Evolutionary conservation across 2,113 vertebrate genomes (phyloP), one percentile per base, ranked within the genome.

Genomic region (Phocoena phocoena): DNA sequence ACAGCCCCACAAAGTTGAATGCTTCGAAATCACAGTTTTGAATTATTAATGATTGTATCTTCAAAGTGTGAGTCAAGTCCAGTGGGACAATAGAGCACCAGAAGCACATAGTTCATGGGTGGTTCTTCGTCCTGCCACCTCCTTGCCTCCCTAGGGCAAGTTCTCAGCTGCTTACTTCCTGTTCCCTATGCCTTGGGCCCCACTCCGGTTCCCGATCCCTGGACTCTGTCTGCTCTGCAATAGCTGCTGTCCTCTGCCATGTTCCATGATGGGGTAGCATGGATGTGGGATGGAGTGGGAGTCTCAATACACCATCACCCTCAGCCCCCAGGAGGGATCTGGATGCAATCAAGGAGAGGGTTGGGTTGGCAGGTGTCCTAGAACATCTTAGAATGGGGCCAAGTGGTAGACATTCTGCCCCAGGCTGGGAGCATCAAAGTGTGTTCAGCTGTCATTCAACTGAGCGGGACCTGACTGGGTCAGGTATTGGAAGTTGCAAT

Each of bases 231-330:
- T 53, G 23, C 18, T n/a, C 4, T 20, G 14, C 44, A 44, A 14
- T 3, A 44, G 21, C 2, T 33, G 1, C 12, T 53, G 50, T 33
- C 26, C 17, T 36, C 53, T 68, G 25, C 4, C n/a, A 17, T 15
- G 7, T 55, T 53, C 62, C 5, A 8, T 33, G 47, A 7, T 50
- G 11, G 41, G 10, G 15, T 33, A 73, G 1, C 31, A 31, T 71
- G 17, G 15, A n/a, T 2, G 10, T 21, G 23, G 25, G 17, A 6
- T 12, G 3, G 33, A 33, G 15, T 20, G 8, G 5, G 13, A 5
- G 44, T n/a, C 20, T 11, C 7, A 50, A 23, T 58, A 18, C 0
- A 44, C 38, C 53, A 44, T 65, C 33, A 26, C 31, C 6, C 13
- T 50, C 31, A 65, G 3, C 15, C 13, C 3, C 18, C 21, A 47